Base-by-base conservation (phyloP, 2,888 invertebrate species). In the Hypercompe scribonia region DNA sequence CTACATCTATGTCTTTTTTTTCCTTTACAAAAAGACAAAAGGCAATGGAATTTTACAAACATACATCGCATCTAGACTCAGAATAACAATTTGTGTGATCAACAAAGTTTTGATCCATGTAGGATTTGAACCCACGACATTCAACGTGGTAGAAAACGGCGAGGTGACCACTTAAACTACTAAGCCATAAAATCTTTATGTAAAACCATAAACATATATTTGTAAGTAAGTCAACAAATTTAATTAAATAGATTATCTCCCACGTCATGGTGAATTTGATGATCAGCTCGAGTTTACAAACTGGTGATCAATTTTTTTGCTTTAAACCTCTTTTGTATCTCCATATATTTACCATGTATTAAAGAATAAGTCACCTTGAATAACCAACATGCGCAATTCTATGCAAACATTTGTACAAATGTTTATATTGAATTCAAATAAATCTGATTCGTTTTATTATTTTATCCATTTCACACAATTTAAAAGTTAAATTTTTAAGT, bases 321-420 rank as follows among this genome's bases (percentile, higher is more conserved):
- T 58, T 28, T 0, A n/a, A 58, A 3, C n/a, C n/a, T 54, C 21
- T 28, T 54, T 11, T 58, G 28, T 58, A 28, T 58, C 18, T 3
- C 13, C 28, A 15, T 58, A 13, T 5, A 3, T 28, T n/a, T 50
- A 50, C 7, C 31, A 28, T 10, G 18, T 61, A 31, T 61, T 31
- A 61, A 70, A 28, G 24, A 64, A 70, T 33, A 67, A 67, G 34
- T 75, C 70, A 79, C 79, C 78, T 83, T 83, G 81, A 70, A 79
- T 73, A 65, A 73, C 64, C 50, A 78, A 80, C 75, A 65, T 76
- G 76, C 83, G 81, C 80, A 80, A 76, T 77, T 76, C 75, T 72
- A 72, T 34, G 67, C 76, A 77, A 84, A 81, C 54, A 75, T 85
- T 82, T 76, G 78, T 58, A 72, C 84, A 85, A 78, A 76, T 83